Conservation (phyloP, 2,797 vertebrate species). For the Epinephelus malabaricus region DNA sequence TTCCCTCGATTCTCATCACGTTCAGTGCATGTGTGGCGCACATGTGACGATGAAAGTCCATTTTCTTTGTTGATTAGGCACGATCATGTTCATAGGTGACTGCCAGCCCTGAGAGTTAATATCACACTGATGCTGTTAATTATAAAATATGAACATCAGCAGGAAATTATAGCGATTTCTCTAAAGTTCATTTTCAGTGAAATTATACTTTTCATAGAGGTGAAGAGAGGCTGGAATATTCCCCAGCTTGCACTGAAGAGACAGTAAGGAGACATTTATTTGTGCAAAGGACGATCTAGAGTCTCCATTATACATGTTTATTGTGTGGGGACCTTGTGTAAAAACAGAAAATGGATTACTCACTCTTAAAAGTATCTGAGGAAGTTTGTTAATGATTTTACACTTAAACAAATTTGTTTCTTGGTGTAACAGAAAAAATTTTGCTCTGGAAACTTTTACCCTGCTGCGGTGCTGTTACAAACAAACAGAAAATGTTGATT, state of each 20-base stretch:
- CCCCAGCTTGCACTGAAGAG: conserved; percentile 2
- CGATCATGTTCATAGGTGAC: conserved; percentile 26
- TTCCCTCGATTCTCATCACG: conserved; percentile 40
- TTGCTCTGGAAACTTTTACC: neutral
- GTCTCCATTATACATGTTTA: neutral
- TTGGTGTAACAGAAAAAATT: neutral
- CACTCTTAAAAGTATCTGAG: neutral
- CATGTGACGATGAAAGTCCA: conserved; percentile 17
- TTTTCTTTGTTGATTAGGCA: conserved; percentile 24
- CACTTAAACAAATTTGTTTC: neutral
- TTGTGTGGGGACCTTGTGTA: neutral
- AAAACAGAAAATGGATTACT: neutral
- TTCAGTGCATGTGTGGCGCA: conserved; percentile 20
- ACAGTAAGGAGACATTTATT: neutral
- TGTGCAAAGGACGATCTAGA: neutral
- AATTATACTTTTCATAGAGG: conserved; percentile 1
- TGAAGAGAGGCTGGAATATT: neutral
- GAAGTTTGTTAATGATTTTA: no score
- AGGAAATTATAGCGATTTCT: neutral
- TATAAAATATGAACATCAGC: conserved; percentile 2
- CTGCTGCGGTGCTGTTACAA: neutral
- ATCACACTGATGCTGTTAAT: neutral
- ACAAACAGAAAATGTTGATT: neutral
- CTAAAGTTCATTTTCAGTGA: neutral
- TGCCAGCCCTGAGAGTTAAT: conserved; percentile 6